Conservation (phyloP, 2,888 invertebrate species). For the Plagiodera versicolora region DNA sequence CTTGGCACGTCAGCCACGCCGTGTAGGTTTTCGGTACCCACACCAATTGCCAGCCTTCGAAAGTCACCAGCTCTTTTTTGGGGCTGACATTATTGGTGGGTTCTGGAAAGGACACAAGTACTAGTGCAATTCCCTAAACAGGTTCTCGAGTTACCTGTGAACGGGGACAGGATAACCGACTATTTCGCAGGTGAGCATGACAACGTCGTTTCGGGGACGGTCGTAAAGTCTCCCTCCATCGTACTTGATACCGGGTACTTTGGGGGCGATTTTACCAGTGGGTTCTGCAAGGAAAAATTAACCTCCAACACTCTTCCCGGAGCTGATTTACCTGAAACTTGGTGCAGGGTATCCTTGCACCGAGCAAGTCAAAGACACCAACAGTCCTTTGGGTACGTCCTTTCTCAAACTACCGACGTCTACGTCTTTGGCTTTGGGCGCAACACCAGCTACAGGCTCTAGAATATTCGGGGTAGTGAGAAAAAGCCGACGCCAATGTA, state of each 20-base stretch:
- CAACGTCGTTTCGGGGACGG: slow-evolving; percentile 57
- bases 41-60: slow-evolving; percentile 63
- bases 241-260: slow-evolving; percentile 59
- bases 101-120: slow-evolving; percentile 45
- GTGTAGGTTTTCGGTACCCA: slow-evolving; percentile 56
- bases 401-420: slow-evolving; percentile 56
- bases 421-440: slow-evolving; percentile 55
- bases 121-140: too few relatives aligned
- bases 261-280: slow-evolving; percentile 64
- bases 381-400: slow-evolving; percentile 43
- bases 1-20: slow-evolving; percentile 69
- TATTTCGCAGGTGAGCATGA: slow-evolving; percentile 68
- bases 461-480: slow-evolving; percentile 32
- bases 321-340: slow-evolving; percentile 60
- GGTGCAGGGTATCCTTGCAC: slow-evolving; percentile 64
- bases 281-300: slow-evolving; percentile 57
- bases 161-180: slow-evolving; percentile 60
- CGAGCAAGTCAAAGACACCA: slow-evolving; percentile 56
- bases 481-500: slow-evolving; percentile 44
- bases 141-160: slow-evolving; percentile 48
- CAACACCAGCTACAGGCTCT: slow-evolving; percentile 57
- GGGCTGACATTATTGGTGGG: slow-evolving; percentile 67
- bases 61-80: slow-evolving; percentile 60
- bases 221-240: slow-evolving; percentile 63
- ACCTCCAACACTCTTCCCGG: background rate